Percentiles rank a stretch among this genome's conserved stretches.
phyloP scores from a whole-genome alignment of 2,888 invertebrate species.

The Branchinecta sandiegonensis region DNA sequence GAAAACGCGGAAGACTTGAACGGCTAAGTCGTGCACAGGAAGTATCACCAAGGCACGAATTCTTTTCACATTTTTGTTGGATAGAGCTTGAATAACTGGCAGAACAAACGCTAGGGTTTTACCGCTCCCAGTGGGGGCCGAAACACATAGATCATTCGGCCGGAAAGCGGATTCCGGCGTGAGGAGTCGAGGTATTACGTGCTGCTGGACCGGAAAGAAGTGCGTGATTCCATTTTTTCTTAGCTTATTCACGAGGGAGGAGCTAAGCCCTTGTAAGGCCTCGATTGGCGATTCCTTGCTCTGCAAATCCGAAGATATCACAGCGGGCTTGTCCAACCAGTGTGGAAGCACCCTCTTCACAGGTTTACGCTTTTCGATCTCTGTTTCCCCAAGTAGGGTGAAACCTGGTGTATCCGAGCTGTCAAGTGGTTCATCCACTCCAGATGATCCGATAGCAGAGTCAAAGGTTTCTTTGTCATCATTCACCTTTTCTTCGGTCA shows the following conservation, averaged over 20 bases:
- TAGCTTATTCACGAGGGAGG: slow-evolving; percentile 46
- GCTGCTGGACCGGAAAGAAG: slow-evolving; percentile 71
- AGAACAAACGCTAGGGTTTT: slow-evolving; percentile 89
- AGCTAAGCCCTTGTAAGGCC: slow-evolving; percentile 47
- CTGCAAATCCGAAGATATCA: slow-evolving; percentile 57
- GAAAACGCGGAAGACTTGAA: slow-evolving; percentile 74
- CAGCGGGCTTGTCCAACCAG: slow-evolving; percentile 68
- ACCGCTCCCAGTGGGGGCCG: slow-evolving; percentile 94
- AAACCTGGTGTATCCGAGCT: slow-evolving; percentile 36
- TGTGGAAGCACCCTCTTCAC: slow-evolving; percentile 58
- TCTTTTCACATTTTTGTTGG: slow-evolving; percentile 46
- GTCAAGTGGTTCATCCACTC: neutral
- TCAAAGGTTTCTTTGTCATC: slow-evolving; percentile 32
- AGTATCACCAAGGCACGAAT: slow-evolving; percentile 75
- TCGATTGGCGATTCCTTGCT: slow-evolving; percentile 42
- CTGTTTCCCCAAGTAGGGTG: slow-evolving; percentile 51
- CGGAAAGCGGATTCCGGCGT: slow-evolving; percentile 45
- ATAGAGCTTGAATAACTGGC: slow-evolving; percentile 66
- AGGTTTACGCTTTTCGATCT: slow-evolving; percentile 35
- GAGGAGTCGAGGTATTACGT: slow-evolving; percentile 60
- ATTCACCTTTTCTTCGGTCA: slow-evolving; percentile 35
- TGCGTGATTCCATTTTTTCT: slow-evolving; percentile 52
- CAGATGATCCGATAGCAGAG: neutral
- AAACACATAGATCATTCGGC: slow-evolving; percentile 83
- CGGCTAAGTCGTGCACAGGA: slow-evolving; percentile 80